Base-by-base conservation (phyloP, 2,113 vertebrate species). In the Sinosuthora webbiana region DNA sequence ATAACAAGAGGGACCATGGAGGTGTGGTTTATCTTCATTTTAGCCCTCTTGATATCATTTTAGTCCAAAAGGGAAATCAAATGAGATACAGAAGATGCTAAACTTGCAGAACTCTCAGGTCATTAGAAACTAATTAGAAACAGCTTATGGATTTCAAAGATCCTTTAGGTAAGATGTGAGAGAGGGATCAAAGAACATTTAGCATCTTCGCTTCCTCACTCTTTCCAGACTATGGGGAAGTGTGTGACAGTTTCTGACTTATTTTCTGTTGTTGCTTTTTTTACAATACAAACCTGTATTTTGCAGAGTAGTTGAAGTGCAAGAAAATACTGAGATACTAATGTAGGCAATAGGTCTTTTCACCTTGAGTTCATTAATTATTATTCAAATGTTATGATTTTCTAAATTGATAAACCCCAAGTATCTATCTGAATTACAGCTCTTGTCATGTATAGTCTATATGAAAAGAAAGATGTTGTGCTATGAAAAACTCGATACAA, bases 91-190 rank as follows among this genome's bases (percentile, higher is more conserved):
- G 94, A 97, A 97, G 96, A 89, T 95, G 95, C 97, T 95, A 97
- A 95, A 97, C 94, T 95, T 93, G 94, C 95, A 97, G 90, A 96
- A 90, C 95, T 97, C 97, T 85, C 82, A 90, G 93, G 95, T 97
- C 96, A 97, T 98, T 98, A 98, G 95, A 89, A 97, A 94, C 94
- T 98, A 98, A 98, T 98, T 98, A 97, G 95, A 97, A 97, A 94
- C 92, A 97, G 97, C 95, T 97, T 96, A 84, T 94, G 94, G 96
- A 97, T 95, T 67, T 47, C 94, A 96, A 50, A 77, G 95, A 95
- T 95, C 94, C 94, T 96, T 95, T 94, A 94, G 84, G 92, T 97
- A 96, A 96, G 53, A 95, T 77, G n/a, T 44, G 71, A 89, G 59
- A 77, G 60, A 39, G 39, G 79, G 55, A 93, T 96, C 78, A 55